Conservation (phyloP, 2,797 vertebrate species). For the Clarias laeviceps region DNA sequence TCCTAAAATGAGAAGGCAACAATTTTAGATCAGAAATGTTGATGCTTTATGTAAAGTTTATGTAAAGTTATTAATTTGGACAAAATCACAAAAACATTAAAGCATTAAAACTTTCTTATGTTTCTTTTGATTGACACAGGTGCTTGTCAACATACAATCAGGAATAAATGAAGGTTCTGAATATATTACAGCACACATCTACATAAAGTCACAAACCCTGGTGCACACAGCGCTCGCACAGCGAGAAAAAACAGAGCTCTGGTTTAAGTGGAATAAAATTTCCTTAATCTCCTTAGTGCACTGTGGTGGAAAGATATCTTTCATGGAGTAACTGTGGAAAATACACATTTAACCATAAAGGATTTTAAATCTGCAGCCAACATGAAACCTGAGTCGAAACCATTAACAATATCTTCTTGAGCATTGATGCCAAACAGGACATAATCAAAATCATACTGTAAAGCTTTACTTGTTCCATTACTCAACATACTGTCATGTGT, state of each 20-base stretch:
- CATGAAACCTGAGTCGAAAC: slow-evolving; percentile 1
- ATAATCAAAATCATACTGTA: slow-evolving; percentile 34
- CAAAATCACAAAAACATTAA: not conserved
- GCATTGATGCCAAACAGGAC: slow-evolving; percentile 7
- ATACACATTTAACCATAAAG: slow-evolving; percentile 37
- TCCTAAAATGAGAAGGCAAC: slow-evolving; percentile 75
- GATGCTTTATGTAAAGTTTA: not conserved
- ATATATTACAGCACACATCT: not conserved
- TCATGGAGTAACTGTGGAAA: slow-evolving; percentile 42
- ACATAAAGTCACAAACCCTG: not conserved
- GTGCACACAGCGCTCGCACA: not conserved
- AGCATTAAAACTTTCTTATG: not conserved
- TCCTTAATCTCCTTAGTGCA: slow-evolving; percentile 40
- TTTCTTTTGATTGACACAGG: not conserved
- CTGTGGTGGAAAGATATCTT: slow-evolving; percentile 42
- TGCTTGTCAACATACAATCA: not conserved
- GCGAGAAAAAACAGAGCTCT: slow-evolving; percentile 32
- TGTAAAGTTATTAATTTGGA: not conserved
- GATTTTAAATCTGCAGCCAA: slow-evolving; percentile 20
- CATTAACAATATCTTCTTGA: slow-evolving; percentile 31
- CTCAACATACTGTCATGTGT: slow-evolving; percentile 18
- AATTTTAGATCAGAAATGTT: not conserved
- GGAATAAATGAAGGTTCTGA: not conserved
- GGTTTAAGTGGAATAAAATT: slow-evolving; percentile 39
- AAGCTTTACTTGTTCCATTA: slow-evolving; percentile 36